Evolutionary conservation across 2,113 vertebrate genomes (phyloP), one percentile per base, ranked within the genome.

Genomic region (Coreoperca whiteheadi): DNA sequence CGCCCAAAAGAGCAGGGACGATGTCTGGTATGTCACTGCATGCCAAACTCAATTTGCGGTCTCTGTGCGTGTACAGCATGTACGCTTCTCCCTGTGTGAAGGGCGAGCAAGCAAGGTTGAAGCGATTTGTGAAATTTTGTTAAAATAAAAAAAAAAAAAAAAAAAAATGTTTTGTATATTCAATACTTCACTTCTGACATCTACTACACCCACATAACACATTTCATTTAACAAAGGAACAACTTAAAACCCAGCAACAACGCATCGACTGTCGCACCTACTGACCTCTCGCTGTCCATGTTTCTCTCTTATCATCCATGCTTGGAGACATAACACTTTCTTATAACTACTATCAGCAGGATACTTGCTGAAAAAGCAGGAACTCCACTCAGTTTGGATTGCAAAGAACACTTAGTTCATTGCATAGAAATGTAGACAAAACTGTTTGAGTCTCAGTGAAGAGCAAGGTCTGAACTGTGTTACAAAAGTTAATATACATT

Each of bases 341-440:
- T 51, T 64, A 10, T n/a, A 71, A 64, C 32, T 41, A 50, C 60
- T 59, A 69, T 71, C 71, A 50, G 65, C 60, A 34, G 64, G 65
- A 34, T 53, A 14, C 8, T 63, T 18, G 9, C 21, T 67, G 46
- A 53, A 54, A 61, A 32, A 34, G 53, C 60, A 72, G 60, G 32
- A 81, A 54, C 9, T 3, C 8, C 1, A 6, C 1, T 7, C 4
- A 15, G 1, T 43, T 61, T 9, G 4, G 16, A 48, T 34, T 34
- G 21, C 3, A 8, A 37, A 11, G 54, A 60, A 34, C 41, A 16
- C 1, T 15, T 18, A 53, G 43, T 66, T 64, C 5, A 39, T 8
- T 12, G 20, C 46, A 8, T 4, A 3, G 74, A 72, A n/a, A 57
- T 11, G n/a, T 10, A 54, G 48, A 37, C 23, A 23, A 43, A 50